These are phyloP conservation scores for Anguilla rostrata DNA, from an alignment of 2,113 vertebrate species.

Conservation along the genomic window DNA sequence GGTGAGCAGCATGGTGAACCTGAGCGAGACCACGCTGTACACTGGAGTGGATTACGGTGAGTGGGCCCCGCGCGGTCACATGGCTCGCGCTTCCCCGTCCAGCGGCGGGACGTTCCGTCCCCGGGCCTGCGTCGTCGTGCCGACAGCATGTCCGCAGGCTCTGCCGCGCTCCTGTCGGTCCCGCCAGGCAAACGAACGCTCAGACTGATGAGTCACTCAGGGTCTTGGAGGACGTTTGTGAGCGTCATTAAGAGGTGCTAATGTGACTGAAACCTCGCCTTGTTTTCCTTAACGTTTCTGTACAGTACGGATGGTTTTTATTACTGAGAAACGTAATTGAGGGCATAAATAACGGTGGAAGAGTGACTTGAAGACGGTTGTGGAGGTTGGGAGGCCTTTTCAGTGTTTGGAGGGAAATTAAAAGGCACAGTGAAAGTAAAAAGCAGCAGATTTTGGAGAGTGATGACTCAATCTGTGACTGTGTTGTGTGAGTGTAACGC, in stretches of 20 bases:
- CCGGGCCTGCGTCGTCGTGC: too few species aligned
- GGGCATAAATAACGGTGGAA: too few species aligned
- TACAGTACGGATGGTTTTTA: neutral
- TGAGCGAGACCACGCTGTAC: conserved; percentile 87
- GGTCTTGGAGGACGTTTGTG: neutral
- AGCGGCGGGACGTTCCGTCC: too few species aligned
- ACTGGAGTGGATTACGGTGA: conserved; percentile 87
- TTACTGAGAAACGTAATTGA: neutral
- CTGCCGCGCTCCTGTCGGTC: neutral
- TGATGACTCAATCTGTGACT: neutral
- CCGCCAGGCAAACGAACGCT: neutral
- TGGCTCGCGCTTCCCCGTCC: neutral
- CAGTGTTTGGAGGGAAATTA: neutral
- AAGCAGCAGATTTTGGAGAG: neutral
- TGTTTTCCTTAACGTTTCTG: neutral
- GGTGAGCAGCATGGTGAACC: conserved; percentile 86
- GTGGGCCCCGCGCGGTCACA: conserved; percentile 17
- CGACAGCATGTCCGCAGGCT: too few species aligned
- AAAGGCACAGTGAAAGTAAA: neutral
- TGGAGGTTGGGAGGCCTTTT: neutral
- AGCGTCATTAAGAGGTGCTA: neutral
- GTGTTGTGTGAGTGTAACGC: neutral
- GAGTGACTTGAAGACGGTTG: neutral
- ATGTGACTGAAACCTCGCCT: neutral
- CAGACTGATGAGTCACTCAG: neutral